Conservation (phyloP, 1,140 invertebrate species). For the Lamellibrachia luymesi region DNA sequence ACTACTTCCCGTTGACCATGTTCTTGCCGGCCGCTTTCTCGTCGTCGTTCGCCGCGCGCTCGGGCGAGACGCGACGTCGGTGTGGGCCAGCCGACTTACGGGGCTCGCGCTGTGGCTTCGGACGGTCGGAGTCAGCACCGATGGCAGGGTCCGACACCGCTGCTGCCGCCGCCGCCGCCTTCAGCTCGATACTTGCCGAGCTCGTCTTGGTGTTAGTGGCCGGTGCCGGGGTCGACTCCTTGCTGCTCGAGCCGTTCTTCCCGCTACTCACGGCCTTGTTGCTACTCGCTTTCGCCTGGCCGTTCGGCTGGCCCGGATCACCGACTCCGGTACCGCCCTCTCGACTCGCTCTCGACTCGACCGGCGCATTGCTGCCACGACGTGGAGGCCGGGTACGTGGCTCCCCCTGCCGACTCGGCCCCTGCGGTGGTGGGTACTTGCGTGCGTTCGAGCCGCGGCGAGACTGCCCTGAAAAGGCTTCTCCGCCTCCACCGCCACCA, state of each 20-base stretch:
- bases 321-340: neutral
- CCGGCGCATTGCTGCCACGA: neutral
- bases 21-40: neutral
- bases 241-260: neutral
- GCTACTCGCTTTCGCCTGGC: neutral
- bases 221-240: neutral
- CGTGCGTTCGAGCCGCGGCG: neutral
- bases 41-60: neutral
- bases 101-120: neutral
- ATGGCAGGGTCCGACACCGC: neutral
- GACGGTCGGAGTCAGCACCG: neutral
- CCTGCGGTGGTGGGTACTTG: neutral
- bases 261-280: neutral
- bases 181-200: neutral
- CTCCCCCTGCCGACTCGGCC: neutral
- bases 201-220: neutral
- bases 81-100: neutral
- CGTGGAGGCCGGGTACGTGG: neutral
- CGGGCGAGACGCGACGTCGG: neutral
- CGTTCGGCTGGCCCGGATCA: neutral
- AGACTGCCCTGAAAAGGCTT: neutral
- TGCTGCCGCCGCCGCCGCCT: neutral
- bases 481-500: neutral
- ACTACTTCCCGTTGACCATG: neutral
- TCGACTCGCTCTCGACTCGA: neutral